Evolutionary conservation across 1,140 invertebrate species (phyloP), one percentile per base, ranked within the genome.

Genomic region (Arion vulgaris): DNA sequence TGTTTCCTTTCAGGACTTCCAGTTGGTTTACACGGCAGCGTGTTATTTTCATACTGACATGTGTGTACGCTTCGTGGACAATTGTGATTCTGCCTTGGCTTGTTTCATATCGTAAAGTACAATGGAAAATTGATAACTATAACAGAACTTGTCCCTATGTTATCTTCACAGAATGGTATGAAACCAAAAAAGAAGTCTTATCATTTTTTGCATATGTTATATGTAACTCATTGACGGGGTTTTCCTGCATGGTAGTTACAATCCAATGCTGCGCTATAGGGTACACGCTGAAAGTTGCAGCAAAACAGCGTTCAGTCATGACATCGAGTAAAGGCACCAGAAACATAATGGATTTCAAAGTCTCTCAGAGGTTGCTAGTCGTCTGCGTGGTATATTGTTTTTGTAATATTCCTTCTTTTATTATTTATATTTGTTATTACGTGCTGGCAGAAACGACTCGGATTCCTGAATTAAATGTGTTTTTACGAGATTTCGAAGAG

Each of bases 1-100:
- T 36, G 38, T 78, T 66, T 26, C 76, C 76, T 0, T 36, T 78
- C 1, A 41, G 66, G 5, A 57, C 66, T 26, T 78, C 76, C 11
- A 11, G 13, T 1, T 62, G 49, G 57, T 5, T 62, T n/a, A 45
- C 39, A 2, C 17, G 17, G 28, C 5, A 23, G 17, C 28, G 17
- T 32, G 32, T 34, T 1, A 32, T 17, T 66, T n/a, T 32, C 4
- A 17, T 66, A 32, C 11, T 66, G 17, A 32, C 17, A 4, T 23
- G 17, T 66, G 19, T 32, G 2, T 66, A 66, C 17, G 32, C 32
- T 32, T 66, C 28, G 11, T 66, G 62, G 62, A 34, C 32, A 1
- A 32, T 66, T 66, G 11, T 32, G 7, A 5, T 32, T 34, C n/a
- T 9, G 11, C 62, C 62, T 2, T 66, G 17, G 17, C 4, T 66